A percentile compares a stretch with the other conserved stretches of the same genome.
phyloP scores from a whole-genome alignment of 2,113 vertebrate genomes.

The Leucosticte australis region DNA sequence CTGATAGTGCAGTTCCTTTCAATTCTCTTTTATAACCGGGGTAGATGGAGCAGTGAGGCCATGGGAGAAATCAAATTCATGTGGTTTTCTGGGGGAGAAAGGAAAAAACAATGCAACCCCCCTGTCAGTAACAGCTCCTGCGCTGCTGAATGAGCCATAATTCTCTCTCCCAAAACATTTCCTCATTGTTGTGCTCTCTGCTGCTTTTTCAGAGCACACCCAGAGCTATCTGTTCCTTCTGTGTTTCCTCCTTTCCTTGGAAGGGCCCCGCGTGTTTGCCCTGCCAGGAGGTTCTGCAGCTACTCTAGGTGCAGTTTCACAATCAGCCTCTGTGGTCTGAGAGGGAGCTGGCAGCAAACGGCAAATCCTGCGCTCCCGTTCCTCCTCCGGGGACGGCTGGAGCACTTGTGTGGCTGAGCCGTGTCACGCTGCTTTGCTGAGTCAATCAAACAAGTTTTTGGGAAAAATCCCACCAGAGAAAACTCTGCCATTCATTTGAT shows the following conservation, averaged over 20 bases:
- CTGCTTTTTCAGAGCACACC: not conserved
- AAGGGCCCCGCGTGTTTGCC: fast-evolving
- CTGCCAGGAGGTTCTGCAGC: not conserved
- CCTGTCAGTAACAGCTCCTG: not conserved
- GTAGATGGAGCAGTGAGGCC: not conserved
- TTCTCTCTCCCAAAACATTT: not conserved
- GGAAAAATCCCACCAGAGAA: not conserved
- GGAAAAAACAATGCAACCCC: not conserved
- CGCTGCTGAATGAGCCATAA: not conserved
- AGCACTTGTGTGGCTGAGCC: not conserved
- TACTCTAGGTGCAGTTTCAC: not conserved
- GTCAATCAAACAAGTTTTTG: not conserved
- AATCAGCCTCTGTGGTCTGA: not conserved
- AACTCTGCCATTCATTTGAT: not conserved
- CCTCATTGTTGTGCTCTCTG: not conserved
- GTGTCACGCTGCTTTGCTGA: not conserved
- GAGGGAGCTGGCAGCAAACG: not conserved
- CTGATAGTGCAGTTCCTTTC: not conserved
- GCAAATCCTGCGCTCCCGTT: not conserved
- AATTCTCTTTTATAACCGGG: not conserved
- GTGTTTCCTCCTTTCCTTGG: not conserved
- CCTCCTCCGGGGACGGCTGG: not conserved
- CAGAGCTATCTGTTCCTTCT: not conserved
- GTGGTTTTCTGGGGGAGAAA: not conserved
- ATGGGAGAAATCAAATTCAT: not conserved